Evolutionary conservation across 2,113 vertebrate genomes (phyloP).

Genomic region (Euleptes europaea): DNA sequence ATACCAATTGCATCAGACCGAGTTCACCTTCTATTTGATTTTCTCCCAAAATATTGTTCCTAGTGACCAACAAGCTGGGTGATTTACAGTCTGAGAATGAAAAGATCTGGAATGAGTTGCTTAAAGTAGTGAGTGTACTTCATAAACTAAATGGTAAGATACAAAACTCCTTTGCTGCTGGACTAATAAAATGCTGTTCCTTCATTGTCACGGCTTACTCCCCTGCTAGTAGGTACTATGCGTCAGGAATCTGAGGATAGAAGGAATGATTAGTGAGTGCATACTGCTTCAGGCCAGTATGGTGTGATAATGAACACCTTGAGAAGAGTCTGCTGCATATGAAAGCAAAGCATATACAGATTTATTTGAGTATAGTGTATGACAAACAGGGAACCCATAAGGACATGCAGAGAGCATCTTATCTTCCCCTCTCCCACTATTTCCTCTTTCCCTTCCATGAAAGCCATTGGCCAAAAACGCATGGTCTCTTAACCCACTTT

Average conservation of each 20-base stretch:
- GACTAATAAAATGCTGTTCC: background rate
- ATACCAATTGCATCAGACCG: background rate
- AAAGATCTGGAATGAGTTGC: background rate
- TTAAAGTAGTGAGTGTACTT: background rate
- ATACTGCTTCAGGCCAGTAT: background rate
- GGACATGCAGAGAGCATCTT: too few species aligned
- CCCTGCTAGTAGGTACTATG: background rate
- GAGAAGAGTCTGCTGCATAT: too few species aligned
- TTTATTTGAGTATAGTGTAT: too few species aligned
- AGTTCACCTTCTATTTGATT: background rate
- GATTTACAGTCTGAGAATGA: too few species aligned
- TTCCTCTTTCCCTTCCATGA: too few species aligned
- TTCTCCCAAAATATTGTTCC: background rate
- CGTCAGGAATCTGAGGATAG: background rate
- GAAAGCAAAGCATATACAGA: too few species aligned
- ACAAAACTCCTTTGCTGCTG: background rate
- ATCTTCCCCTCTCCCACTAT: too few species aligned
- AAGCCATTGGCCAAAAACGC: too few species aligned
- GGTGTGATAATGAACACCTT: too few species aligned
- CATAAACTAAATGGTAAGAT: conserved; percentile 21
- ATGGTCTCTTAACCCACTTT: too few species aligned
- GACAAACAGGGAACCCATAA: too few species aligned
- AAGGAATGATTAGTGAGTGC: background rate
- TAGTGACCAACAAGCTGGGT: background rate
- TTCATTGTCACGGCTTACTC: too few species aligned